Evolutionary conservation across 2,113 vertebrate genomes (phyloP).

Genomic region (Nesoenas mayeri): DNA sequence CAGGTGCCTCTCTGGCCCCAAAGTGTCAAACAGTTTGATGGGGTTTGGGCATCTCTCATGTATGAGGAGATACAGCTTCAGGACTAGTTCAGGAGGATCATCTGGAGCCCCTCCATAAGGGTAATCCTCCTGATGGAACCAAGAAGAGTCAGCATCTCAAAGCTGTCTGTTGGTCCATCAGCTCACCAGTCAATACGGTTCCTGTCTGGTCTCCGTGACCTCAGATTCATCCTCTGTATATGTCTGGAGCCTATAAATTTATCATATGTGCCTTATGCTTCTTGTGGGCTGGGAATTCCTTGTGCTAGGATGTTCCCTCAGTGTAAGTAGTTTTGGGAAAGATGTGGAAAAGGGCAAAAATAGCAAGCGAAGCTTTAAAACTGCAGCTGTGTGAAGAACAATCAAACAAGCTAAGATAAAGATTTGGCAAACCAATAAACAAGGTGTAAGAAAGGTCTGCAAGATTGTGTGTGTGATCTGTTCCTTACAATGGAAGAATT

Average conservation of each 20-base stretch:
- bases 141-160: neutral
- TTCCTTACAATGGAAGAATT: neutral
- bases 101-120: neutral
- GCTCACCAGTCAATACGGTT: neutral
- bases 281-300: neutral
- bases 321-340: neutral
- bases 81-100: neutral
- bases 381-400: neutral
- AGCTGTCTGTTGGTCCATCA: neutral
- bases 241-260: neutral
- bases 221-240: neutral
- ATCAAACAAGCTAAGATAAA: neutral
- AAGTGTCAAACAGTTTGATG: neutral
- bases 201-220: neutral
- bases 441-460: neutral
- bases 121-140: neutral
- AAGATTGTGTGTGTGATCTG: neutral
- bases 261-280: neutral
- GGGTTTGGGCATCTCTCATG: accelerated
- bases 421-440: neutral
- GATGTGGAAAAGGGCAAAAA: neutral
- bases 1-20: neutral
- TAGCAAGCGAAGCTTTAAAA: neutral
- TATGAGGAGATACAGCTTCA: neutral
- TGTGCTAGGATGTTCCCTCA: neutral